These are phyloP conservation scores for Eurystomus gularis DNA, from an alignment of 2,113 vertebrate species.

Conservation along the genomic window DNA sequence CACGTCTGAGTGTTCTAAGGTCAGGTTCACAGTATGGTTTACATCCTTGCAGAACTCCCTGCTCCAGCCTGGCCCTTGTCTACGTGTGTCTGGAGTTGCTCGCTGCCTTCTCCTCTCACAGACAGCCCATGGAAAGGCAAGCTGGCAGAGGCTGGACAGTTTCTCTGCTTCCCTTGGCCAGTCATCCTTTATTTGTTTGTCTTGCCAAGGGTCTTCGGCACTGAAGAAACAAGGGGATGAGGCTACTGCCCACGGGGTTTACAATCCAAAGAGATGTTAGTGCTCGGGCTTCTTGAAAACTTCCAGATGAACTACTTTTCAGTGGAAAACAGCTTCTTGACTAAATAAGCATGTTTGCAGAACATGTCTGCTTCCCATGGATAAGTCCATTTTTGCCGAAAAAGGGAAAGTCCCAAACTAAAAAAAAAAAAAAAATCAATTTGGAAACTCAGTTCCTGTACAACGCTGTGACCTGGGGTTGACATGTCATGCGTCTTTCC, in stretches of 20 bases:
- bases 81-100: fast-evolving
- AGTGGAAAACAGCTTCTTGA: neutral
- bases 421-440: neutral
- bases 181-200: neutral
- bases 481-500: neutral
- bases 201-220: neutral
- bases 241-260: neutral
- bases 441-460: conserved; percentile 3
- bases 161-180: neutral
- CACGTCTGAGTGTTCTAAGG: neutral
- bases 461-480: neutral
- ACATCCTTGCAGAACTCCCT: neutral
- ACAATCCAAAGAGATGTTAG: neutral
- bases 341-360: neutral
- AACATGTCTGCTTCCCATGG: neutral
- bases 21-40: fast-evolving
- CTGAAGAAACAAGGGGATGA: neutral
- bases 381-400: neutral
- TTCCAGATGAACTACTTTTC: neutral
- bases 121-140: neutral
- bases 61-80: neutral
- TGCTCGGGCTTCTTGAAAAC: neutral
- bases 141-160: neutral
- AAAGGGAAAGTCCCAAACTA: neutral
- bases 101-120: neutral